Evolutionary conservation across 2,113 vertebrate genomes (phyloP).

Genomic region (Vulpes ferrilata): DNA sequence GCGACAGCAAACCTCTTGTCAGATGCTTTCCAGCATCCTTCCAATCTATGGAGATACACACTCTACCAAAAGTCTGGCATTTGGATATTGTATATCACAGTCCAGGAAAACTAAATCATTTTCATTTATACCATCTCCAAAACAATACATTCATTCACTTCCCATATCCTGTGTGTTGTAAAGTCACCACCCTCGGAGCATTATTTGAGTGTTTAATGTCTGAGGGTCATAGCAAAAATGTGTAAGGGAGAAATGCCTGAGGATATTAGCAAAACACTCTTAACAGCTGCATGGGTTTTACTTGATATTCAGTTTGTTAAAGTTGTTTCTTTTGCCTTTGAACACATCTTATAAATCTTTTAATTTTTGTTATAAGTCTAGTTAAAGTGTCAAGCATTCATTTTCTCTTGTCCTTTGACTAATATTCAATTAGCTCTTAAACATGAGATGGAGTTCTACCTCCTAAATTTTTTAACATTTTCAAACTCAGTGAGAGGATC

Average conservation of each 20-base stretch:
- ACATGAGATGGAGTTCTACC: neutral
- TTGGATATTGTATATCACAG: neutral
- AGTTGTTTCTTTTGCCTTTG: constrained; percentile 1
- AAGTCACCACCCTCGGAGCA: neutral
- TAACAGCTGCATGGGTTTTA: neutral
- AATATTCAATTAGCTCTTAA: constrained; percentile 9
- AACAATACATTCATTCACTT: neutral
- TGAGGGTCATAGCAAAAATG: neutral
- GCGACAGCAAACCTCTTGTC: neutral
- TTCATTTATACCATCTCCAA: neutral
- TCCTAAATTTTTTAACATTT: constrained; percentile 1
- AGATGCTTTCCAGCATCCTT: neutral
- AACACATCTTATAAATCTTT: neutral
- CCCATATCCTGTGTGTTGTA: neutral
- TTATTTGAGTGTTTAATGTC: neutral
- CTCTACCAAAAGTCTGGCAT: neutral
- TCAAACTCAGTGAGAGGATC: constrained; percentile 6
- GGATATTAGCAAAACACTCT: neutral
- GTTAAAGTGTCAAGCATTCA: neutral
- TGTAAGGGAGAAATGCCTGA: neutral
- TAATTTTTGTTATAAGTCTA: neutral
- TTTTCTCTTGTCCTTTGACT: constrained; percentile 28
- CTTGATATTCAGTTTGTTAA: neutral
- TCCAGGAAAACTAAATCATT: neutral
- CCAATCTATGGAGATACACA: neutral